Percentiles rank a stretch among this genome's conserved stretches.
These are phyloP conservation scores for Tragelaphus imberbis DNA, from an alignment of 2,113 vertebrate species.

Conservation along the genomic window DNA sequence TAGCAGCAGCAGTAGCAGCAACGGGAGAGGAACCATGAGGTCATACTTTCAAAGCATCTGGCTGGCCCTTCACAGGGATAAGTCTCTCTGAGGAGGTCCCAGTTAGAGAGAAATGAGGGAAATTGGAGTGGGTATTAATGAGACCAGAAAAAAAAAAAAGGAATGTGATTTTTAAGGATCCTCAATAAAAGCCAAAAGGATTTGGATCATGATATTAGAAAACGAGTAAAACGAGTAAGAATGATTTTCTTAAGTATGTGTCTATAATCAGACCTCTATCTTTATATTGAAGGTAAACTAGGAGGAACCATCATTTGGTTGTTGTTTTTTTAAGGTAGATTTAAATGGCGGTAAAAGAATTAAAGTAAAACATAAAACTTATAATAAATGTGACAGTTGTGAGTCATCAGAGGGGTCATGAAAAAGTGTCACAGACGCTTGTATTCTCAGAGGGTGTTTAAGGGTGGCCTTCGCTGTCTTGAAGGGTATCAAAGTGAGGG, in stretches of 20 bases:
- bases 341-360: conserved; percentile 14
- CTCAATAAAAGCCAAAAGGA: neutral
- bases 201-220: neutral
- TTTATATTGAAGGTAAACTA: neutral
- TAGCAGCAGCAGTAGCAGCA: no score
- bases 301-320: neutral
- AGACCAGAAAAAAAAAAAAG: neutral
- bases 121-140: neutral
- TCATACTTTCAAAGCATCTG: neutral
- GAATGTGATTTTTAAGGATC: neutral
- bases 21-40: neutral
- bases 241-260: neutral
- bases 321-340: neutral
- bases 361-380: conserved; percentile 15
- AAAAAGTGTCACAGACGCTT: neutral
- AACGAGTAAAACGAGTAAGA: neutral
- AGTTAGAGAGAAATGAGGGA: neutral
- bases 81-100: neutral
- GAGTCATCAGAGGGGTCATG: conserved; percentile 7
- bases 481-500: neutral
- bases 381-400: neutral
- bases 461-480: neutral
- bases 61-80: neutral
- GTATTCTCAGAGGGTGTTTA: neutral
- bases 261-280: neutral